Percentiles rank a stretch among this genome's conserved stretches.
These are phyloP conservation scores for Oophaga sylvatica DNA, from an alignment of 2,797 vertebrate species.

Conservation along the genomic window DNA sequence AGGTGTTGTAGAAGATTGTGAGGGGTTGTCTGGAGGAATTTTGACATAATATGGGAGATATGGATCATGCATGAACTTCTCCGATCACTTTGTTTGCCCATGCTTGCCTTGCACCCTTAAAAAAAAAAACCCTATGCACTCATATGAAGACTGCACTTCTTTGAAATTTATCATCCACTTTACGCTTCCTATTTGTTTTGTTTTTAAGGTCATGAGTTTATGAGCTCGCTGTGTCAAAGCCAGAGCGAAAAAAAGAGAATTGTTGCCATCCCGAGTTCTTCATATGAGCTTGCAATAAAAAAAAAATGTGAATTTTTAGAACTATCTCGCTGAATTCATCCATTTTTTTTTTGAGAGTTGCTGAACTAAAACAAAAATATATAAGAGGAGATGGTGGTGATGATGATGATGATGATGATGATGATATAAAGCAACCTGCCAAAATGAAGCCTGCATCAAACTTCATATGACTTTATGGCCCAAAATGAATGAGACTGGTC, in stretches of 20 bases:
- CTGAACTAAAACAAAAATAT: slow-evolving; percentile 77
- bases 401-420: slow-evolving; percentile 55
- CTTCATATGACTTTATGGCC: slow-evolving; percentile 79
- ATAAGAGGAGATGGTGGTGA: slow-evolving; percentile 62
- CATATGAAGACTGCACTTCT: slow-evolving; percentile 76
- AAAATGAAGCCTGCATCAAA: slow-evolving; percentile 82
- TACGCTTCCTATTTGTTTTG: slow-evolving; percentile 69
- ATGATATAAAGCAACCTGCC: slow-evolving; percentile 76
- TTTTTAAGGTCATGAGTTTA: slow-evolving; percentile 78
- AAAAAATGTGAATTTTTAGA: slow-evolving; percentile 78
- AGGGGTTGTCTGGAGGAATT: not conserved
- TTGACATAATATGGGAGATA: slow-evolving; percentile 59
- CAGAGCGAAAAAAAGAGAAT: slow-evolving; percentile 59
- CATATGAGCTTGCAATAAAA: slow-evolving; percentile 83
- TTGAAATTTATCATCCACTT: slow-evolving; percentile 78
- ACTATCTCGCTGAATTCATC: slow-evolving; percentile 81
- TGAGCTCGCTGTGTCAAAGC: slow-evolving; percentile 82
- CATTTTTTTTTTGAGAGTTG: slow-evolving; percentile 75
- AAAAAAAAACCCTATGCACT: slow-evolving; percentile 60
- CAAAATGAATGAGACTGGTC: slow-evolving; percentile 85
- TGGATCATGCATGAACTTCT: slow-evolving; percentile 62
- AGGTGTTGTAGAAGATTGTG: not conserved
- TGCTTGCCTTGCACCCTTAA: slow-evolving; percentile 70
- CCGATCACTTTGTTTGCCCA: slow-evolving; percentile 45
- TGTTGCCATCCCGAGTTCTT: slow-evolving; percentile 76